Conservation (phyloP, 1,140 invertebrate genomes). For the Drosophila sturtevanti region DNA sequence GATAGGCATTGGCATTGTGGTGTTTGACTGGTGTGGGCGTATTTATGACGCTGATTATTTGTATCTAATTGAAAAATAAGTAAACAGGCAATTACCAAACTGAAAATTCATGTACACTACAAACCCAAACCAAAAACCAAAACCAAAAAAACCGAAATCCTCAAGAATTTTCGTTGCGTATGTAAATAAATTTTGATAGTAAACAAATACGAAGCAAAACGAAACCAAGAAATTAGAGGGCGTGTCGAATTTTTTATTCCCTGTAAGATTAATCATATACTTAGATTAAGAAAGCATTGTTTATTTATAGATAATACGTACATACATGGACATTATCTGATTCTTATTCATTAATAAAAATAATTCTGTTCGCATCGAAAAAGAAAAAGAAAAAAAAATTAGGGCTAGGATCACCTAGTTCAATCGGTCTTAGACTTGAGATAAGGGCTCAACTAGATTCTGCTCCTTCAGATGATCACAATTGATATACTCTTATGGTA, state of each 20-base stretch:
- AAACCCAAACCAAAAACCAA: slow-evolving; percentile 14
- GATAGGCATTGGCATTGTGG: background rate
- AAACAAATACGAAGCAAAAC: slow-evolving; percentile 41
- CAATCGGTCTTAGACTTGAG: too few relatives aligned
- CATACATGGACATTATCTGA: too few relatives aligned
- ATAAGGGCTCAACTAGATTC: too few relatives aligned
- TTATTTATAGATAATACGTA: too few relatives aligned
- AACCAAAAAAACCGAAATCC: slow-evolving; percentile 30
- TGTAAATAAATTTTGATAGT: slow-evolving; percentile 45
- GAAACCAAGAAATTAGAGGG: background rate
- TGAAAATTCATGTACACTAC: slow-evolving; percentile 16
- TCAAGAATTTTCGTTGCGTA: slow-evolving; percentile 13
- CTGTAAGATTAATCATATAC: background rate
- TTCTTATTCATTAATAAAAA: background rate
- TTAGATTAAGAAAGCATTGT: too few relatives aligned
- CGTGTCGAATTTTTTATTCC: background rate
- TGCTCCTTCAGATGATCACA: background rate
- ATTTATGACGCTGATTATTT: slow-evolving; percentile 73
- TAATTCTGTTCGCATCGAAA: background rate
- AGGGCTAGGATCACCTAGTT: too few relatives aligned
- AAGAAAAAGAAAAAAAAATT: too few relatives aligned
- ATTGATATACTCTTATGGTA: background rate
- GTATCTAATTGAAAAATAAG: slow-evolving; percentile 74
- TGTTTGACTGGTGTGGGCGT: slow-evolving; percentile 40
- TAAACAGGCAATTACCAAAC: slow-evolving; percentile 61